Evolutionary conservation across 2,113 vertebrate genomes (phyloP).

Genomic region (Drymodes brunneopygia): DNA sequence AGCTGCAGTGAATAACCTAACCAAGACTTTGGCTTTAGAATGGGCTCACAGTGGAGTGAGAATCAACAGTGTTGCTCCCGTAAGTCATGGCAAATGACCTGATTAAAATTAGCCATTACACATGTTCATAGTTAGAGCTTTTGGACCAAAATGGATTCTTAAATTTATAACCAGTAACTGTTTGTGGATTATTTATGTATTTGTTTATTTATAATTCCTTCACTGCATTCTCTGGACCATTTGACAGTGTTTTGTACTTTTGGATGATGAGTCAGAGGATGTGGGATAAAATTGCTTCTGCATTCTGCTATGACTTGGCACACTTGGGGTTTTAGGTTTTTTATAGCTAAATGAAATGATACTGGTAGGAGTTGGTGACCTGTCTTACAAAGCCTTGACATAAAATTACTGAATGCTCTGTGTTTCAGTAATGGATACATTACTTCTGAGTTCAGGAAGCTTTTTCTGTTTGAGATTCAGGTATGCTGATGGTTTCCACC

Average conservation of each 20-base stretch:
- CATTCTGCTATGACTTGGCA: not conserved
- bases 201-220: not conserved
- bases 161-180: not conserved
- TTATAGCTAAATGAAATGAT: not conserved
- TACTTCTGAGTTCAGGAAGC: not conserved
- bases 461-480: not conserved
- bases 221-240: not conserved
- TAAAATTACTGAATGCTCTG: not conserved
- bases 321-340: not conserved
- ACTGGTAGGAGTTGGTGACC: not conserved
- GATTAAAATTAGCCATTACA: not conserved
- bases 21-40: conserved; percentile 86
- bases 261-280: not conserved
- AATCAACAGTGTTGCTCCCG: conserved; percentile 87
- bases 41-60: conserved; percentile 87
- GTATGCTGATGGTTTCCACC: not conserved
- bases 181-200: not conserved
- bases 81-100: conserved; percentile 50
- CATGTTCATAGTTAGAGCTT: not conserved
- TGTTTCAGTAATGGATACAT: not conserved
- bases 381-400: not conserved
- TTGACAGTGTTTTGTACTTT: not conserved
- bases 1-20: conserved; percentile 85
- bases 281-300: not conserved
- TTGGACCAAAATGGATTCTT: not conserved